A percentile compares a stretch with the other conserved stretches of the same genome.
Conservation (phyloP, 2,888 invertebrate genomes). For the Cylloceria caligata region DNA sequence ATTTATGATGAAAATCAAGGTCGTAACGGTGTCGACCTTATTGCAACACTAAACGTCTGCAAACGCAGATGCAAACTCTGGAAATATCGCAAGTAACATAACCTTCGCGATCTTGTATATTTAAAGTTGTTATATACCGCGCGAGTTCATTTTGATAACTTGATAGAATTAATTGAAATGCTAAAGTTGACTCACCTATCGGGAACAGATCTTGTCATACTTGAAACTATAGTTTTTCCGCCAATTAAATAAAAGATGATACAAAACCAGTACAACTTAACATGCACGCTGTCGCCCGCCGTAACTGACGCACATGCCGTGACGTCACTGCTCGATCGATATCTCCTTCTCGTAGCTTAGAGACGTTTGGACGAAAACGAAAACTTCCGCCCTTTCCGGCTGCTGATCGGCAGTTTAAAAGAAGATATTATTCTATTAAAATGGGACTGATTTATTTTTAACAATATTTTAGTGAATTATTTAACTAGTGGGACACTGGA, state of each 20-base stretch:
- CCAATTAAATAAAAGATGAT: conserved; percentile 64
- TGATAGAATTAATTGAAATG: not conserved
- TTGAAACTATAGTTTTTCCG: conserved; percentile 61
- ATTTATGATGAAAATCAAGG: not conserved
- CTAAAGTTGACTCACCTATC: conserved; percentile 74
- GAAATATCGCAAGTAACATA: conserved; percentile 73
- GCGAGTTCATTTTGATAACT: no score
- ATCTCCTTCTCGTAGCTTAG: conserved; percentile 29
- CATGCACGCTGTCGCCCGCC: conserved; percentile 61
- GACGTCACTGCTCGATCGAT: conserved; percentile 70
- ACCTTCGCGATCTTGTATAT: conserved; percentile 73
- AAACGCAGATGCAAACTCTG: conserved; percentile 73
- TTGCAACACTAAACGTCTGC: not conserved
- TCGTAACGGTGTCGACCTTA: not conserved
- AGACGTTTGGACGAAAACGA: not conserved
- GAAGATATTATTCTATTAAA: not conserved
- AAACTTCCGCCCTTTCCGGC: conserved; percentile 3
- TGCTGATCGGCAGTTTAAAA: not conserved
- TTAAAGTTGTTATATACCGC: conserved; percentile 30
- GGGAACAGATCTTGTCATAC: conserved; percentile 76
- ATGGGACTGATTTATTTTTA: conserved; percentile 9
- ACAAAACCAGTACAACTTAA: conserved; percentile 69
- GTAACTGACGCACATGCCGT: conserved; percentile 20
- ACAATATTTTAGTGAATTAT: conserved; percentile 42
- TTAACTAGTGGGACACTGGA: conserved; percentile 82